Evolutionary conservation across 2,888 invertebrate species (phyloP).

Genomic region (Muschampia plurimacula): DNA sequence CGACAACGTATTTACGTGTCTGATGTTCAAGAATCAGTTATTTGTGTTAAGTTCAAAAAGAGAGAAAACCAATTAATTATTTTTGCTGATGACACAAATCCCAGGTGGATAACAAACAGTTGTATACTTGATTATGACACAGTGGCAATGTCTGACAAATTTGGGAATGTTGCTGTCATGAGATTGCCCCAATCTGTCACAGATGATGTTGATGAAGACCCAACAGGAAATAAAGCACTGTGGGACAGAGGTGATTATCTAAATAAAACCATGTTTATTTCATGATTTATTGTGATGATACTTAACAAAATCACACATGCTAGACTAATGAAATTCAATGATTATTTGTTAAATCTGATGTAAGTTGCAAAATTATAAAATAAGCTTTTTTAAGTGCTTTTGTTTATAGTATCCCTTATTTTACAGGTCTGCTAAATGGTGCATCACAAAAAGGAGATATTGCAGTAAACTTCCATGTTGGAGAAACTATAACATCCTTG

Average conservation of each 20-base stretch:
- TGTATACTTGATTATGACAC: conserved; percentile 98
- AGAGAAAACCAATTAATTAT: conserved; percentile 98
- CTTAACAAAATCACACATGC: conserved; percentile 75
- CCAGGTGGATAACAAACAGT: conserved; percentile 96
- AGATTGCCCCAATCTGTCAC: conserved; percentile 95
- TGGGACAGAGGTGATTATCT: conserved; percentile 91
- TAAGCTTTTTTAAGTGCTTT: not conserved
- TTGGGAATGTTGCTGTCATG: conserved; percentile 97
- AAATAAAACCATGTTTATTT: not conserved
- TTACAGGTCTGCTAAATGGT: conserved; percentile 94
- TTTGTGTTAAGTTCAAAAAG: conserved; percentile 97
- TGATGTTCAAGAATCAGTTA: conserved; percentile 98
- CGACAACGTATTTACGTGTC: conserved; percentile 97
- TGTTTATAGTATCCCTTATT: conserved; percentile 11
- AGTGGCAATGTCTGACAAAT: conserved; percentile 98
- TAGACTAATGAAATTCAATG: conserved; percentile 83
- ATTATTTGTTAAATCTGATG: conserved; percentile 69
- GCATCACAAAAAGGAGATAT: conserved; percentile 99
- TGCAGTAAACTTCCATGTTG: conserved; percentile 96
- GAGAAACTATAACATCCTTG: conserved; percentile 97
- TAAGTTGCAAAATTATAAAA: not conserved
- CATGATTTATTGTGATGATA: conserved; percentile 66
- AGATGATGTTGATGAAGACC: conserved; percentile 99
- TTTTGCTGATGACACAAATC: conserved; percentile 99
- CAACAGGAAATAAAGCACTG: conserved; percentile 98